Percentiles rank a stretch among this genome's conserved stretches.
Evolutionary conservation across 2,888 invertebrate genomes (phyloP).

Genomic region (Aplocera efformata): DNA sequence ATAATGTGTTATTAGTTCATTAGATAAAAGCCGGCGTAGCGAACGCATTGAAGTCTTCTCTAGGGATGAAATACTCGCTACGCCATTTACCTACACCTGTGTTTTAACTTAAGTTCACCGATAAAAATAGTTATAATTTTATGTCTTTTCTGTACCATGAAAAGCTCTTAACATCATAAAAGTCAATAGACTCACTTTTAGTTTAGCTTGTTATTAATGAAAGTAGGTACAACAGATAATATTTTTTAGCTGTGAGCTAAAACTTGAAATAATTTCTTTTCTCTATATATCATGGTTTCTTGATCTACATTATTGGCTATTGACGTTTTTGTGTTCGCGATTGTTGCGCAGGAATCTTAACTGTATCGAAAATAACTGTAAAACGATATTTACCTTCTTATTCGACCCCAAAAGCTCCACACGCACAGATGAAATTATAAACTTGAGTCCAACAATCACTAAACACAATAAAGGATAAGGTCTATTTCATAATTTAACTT

Average conservation of each 20-base stretch:
- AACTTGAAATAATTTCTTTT: too few species aligned
- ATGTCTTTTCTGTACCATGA: background rate
- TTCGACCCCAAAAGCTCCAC: constrained; percentile 47
- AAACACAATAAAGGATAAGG: constrained; percentile 36
- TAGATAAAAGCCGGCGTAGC: constrained; percentile 1
- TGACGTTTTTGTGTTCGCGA: constrained; percentile 11
- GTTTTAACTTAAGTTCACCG: background rate
- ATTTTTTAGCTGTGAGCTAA: too few species aligned
- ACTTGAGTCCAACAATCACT: constrained; percentile 51
- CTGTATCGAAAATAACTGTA: constrained; percentile 45
- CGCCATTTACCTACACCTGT: constrained; percentile 2
- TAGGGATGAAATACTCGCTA: constrained; percentile 20
- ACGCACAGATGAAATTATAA: constrained; percentile 36
- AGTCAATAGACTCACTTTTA: too few species aligned
- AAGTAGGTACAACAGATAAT: too few species aligned
- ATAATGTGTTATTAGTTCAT: too few species aligned
- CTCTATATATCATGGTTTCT: too few species aligned
- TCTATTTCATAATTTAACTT: constrained; percentile 6
- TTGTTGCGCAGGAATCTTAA: constrained; percentile 30
- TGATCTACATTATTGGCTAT: background rate
- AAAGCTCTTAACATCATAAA: background rate
- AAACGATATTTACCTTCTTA: constrained; percentile 55
- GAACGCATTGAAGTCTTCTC: constrained; percentile 49
- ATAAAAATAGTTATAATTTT: constrained; percentile 1
- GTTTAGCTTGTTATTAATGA: too few species aligned